Conservation (phyloP, 1,140 invertebrate species). For the Mesaphorura yosii region DNA sequence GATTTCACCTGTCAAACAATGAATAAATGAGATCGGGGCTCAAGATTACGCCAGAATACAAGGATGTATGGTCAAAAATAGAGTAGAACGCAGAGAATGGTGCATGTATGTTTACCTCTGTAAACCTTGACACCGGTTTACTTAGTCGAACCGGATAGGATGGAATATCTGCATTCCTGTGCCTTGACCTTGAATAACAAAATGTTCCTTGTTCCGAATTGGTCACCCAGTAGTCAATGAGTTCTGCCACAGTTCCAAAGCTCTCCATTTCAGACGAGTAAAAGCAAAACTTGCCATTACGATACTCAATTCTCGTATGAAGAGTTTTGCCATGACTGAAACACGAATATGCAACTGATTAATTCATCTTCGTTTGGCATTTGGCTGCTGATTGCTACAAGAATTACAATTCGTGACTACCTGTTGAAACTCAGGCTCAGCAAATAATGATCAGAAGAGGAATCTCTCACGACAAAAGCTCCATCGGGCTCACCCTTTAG, state of each 20-base stretch:
- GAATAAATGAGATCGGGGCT: too few relatives aligned
- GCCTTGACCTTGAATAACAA: conserved; percentile 55
- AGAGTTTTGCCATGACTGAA: conserved; percentile 59
- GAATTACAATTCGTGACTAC: conserved; percentile 6
- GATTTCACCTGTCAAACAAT: conserved; percentile 47
- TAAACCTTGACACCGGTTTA: conserved; percentile 62
- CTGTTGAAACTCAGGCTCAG: conserved; percentile 50
- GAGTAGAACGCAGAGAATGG: background rate
- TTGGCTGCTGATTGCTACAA: too few relatives aligned
- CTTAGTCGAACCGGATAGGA: conserved; percentile 60
- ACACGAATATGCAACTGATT: background rate
- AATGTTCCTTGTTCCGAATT: conserved; percentile 56
- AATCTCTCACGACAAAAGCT: conserved; percentile 64
- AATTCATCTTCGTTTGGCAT: background rate
- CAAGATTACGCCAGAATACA: too few relatives aligned
- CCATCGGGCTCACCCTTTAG: conserved; percentile 59
- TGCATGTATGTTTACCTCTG: conserved; percentile 32
- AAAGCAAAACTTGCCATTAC: conserved; percentile 52
- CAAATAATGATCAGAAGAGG: conserved; percentile 55
- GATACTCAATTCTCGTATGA: conserved; percentile 57
- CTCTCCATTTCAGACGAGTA: conserved; percentile 52
- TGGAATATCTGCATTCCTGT: conserved; percentile 51
- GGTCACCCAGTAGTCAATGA: conserved; percentile 58
- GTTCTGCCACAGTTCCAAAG: conserved; percentile 53
- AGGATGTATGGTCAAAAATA: background rate